These are phyloP conservation scores for Ciona savignyi DNA, from an alignment of 23 tunicate species.

Conservation along the genomic window DNA sequence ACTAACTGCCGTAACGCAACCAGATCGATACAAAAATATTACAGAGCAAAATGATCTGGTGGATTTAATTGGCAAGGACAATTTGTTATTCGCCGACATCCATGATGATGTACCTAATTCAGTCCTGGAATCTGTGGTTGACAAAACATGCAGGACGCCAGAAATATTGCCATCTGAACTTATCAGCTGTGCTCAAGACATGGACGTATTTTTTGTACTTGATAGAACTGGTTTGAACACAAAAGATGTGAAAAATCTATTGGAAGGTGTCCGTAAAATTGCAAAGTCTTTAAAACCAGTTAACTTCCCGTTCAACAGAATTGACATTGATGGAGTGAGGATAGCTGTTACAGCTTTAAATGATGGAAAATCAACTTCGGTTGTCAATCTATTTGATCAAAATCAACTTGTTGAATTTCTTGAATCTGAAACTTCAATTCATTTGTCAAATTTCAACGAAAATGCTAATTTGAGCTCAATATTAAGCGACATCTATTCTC, in stretches of 20 bases:
- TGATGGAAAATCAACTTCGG: neutral
- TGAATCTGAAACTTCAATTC: neutral
- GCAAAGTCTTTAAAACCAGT: slow-evolving; percentile 6
- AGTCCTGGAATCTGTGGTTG: neutral
- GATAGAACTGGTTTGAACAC: slow-evolving; percentile 11
- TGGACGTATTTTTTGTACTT: slow-evolving; percentile 34
- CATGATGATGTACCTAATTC: neutral
- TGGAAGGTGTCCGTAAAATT: slow-evolving; percentile 32
- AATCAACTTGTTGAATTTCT: neutral
- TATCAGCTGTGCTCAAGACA: slow-evolving; percentile 16
- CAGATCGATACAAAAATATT: neutral
- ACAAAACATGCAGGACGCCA: slow-evolving; percentile 37
- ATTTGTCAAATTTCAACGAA: neutral
- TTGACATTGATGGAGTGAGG: neutral
- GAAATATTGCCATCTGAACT: slow-evolving; percentile 6
- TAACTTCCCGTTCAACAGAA: neutral
- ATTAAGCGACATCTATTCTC: neutral
- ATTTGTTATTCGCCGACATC: neutral
- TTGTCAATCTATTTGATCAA: neutral
- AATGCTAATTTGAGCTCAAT: neutral
- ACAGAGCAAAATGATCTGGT: slow-evolving; percentile 16
- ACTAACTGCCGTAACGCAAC: slow-evolving; percentile 20
- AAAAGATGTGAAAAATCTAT: slow-evolving; percentile 8
- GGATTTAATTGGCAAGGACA: slow-evolving; percentile 8
- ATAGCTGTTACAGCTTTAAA: neutral